Base-by-base conservation (phyloP, 2,113 vertebrate species). In the Oncorhynchus clarkii region DNA sequence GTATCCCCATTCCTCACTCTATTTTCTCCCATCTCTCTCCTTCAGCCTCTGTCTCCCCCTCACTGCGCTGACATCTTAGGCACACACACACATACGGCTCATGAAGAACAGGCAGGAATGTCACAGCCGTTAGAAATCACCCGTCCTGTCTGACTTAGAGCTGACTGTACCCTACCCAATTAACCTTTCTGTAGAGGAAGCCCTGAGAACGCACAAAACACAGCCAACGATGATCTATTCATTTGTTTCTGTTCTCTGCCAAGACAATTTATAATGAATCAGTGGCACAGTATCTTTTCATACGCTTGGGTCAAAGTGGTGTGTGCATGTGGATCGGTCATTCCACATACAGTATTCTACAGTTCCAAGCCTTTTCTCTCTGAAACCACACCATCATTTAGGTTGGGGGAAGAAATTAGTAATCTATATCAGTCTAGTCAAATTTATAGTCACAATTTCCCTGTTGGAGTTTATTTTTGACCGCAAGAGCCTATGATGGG, bases 141-240 rank as follows among this genome's bases (percentile, higher is more conserved):
- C 54, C 67, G 20, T 77, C 54, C 48, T 70, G 57, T 54, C 27
- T 81, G 80, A 88, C 80, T 83, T 78, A 77, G 72, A 57, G 22
- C 14, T 34, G 31, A 49, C 64, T 75, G 16, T 62, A 73, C 76
- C 70, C 70, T 68, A 71, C 65, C 76, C 78, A 87, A 87, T 85
- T 88, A 85, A 84, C 85, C 82, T 81, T 84, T 87, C 71, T 34
- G 72, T 54, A 64, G 22, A 71, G 64, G 73, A 75, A 82, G 57
- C 54, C n/a, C 51, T 48, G 66, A 73, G 66, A 76, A 62, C n/a
- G 69, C 20, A 64, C 16, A 54, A 54, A 62, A 84, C 77, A 34
- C 74, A 70, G 31, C 39, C 27, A 69, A 69, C 74, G 73, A 81
- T 80, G 57, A 72, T 78, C 65, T 65, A 48, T 74, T 82, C 76